Base-by-base conservation (phyloP, 2,113 vertebrate species). In the Silurus asotus region DNA sequence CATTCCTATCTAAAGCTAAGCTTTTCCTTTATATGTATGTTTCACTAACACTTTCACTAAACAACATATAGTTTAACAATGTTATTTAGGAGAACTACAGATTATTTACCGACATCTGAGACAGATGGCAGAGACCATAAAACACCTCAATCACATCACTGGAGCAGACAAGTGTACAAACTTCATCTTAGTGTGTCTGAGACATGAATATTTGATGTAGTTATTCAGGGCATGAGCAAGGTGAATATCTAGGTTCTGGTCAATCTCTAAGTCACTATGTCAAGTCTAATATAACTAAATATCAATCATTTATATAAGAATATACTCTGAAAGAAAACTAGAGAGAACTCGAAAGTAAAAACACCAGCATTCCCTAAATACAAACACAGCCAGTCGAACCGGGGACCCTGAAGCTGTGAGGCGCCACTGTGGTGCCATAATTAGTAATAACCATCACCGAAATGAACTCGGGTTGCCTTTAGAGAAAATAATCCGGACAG, bases 1-100 rank as follows among this genome's bases (percentile, higher is more conserved):
- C 64, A 86, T 81, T 86, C 65, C 67, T 37, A 17, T 58, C 37
- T 62, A 81, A 72, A 81, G 56, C 51, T 61, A 72, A 45, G 25
- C 20, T 53, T 25, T 79, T 69, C 5, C 28, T 15, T 48, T 70
- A 72, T 81, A 81, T 86, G 19, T 13, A 64, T 11, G 59, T 58
- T 86, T 59, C 37, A 37, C 49, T 9, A 15, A 55, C 25, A 37
- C 49, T 7, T 45, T 81, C 23, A 23, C n/a, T 53, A 62, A 76
- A 4, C 58, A 59, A 48, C 7, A 37, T 67, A 55, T 55, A 51
- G 67, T 25, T 55, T 11, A n/a, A 13, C 2, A 76, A 0, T 53
- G 23, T 2, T 55, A 25, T 53, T 70, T 69, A 84, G 14, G 9
- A 74, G 1, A 74, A 51, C 37, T 20, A 28, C 83, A 62, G 15